Evolutionary conservation across 2,797 vertebrate species (phyloP), one percentile per base, ranked within the genome.

Genomic region (Chloroceryle inda): DNA sequence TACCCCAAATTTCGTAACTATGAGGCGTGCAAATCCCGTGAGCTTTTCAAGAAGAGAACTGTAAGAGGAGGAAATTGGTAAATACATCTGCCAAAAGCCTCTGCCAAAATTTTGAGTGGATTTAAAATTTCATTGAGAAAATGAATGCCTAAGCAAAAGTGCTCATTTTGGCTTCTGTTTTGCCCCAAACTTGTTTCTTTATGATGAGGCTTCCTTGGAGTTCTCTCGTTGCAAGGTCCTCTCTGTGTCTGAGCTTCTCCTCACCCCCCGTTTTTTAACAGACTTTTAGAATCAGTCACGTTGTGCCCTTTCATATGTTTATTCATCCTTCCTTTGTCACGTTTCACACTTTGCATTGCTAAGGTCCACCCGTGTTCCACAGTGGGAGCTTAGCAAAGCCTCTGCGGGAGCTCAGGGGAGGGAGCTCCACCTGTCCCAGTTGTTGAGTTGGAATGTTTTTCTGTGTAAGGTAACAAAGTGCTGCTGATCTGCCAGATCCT

Each of bases 361-460:
- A 12, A 44, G n/a, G 82, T 88, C 89, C 66, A 31, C 61, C 35
- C 15, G 4, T 40, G 31, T 71, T 47, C 24, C 13, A 4, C 9
- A 31, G 55, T 71, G 77, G 56, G 73, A 52, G 62, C 0, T 4
- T 22, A 20, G 61, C 89, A 89, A 62, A 91, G 26, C 27, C 40
- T 73, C 35, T 82, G 74, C 83, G 49, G 79, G 62, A 89, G 45
- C 33, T 67, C 23, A 6, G 49, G 21, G 27, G 19, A 61, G 61
- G 90, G 49, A 85, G 37, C 91, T 91, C 91, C 87, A 63, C 94
- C 89, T 91, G 18, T 78, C 58, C 55, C 27, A 0, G 0, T 45
- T 96, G 91, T 91, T 72, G 78, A 94, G 81, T 80, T 86, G 33
- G 49, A 16, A 55, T 62, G 74, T 93, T 85, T 80, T 74, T 42